A percentile compares a stretch with the other conserved stretches of the same genome.
Conservation (phyloP, 2,888 invertebrate genomes). For the Anthrax anthrax region DNA sequence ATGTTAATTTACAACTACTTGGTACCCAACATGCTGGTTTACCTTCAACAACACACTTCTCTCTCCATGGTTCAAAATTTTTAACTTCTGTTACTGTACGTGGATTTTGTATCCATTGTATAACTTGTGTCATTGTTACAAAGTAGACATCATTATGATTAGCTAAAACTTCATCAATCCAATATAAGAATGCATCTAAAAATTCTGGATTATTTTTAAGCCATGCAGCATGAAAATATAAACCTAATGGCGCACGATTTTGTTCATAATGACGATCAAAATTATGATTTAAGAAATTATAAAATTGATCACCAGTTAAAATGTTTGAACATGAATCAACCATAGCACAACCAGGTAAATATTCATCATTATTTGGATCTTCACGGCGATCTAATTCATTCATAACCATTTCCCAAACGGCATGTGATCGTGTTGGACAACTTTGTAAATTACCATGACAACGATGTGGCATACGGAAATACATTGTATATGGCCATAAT, state of each 20-base stretch:
- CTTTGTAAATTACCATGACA: conserved; percentile 86
- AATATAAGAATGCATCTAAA: conserved; percentile 80
- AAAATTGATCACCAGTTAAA: conserved; percentile 82
- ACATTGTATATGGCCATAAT: conserved; percentile 97
- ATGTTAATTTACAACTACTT: conserved; percentile 78
- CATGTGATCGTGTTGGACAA: conserved; percentile 82
- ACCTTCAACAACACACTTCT: conserved; percentile 82
- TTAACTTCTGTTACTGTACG: conserved; percentile 69
- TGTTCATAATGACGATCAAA: conserved; percentile 85
- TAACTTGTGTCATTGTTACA: conserved; percentile 91
- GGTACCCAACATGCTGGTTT: conserved; percentile 74
- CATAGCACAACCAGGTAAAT: conserved; percentile 84
- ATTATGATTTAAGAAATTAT: conserved; percentile 86
- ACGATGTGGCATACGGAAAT: conserved; percentile 90
- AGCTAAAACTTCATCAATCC: conserved; percentile 77
- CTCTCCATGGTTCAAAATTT: conserved; percentile 90
- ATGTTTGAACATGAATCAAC: conserved; percentile 91
- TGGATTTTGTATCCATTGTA: conserved; percentile 91
- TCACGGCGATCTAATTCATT: conserved; percentile 85
- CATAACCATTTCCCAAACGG: conserved; percentile 94
- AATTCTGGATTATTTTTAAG: conserved; percentile 84
- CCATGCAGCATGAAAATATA: conserved; percentile 92
- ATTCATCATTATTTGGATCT: conserved; percentile 78
- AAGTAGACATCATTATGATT: conserved; percentile 87
- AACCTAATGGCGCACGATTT: conserved; percentile 75